Evolutionary conservation across 2,113 vertebrate genomes (phyloP).

Genomic region (Panthera leo): DNA sequence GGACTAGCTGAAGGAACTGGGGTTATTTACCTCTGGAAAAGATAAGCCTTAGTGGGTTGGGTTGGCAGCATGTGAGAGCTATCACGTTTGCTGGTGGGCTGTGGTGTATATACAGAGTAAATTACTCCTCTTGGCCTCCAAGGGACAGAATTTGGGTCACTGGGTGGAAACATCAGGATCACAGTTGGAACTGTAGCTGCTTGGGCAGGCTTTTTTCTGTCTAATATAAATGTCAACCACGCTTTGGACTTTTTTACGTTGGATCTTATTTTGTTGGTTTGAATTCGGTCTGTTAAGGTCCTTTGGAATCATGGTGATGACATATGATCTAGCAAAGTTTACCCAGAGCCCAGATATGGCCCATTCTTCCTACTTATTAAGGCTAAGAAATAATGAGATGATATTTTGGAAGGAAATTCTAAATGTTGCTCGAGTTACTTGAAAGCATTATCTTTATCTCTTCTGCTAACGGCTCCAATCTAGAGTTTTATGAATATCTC

Average conservation of each 20-base stretch:
- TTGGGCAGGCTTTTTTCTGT: background rate
- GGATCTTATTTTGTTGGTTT: conserved; percentile 35
- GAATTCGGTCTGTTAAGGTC: background rate
- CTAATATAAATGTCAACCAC: background rate
- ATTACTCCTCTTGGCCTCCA: background rate
- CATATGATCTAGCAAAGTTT: background rate
- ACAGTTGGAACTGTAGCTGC: background rate
- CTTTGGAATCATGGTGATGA: conserved; percentile 9
- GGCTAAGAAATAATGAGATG: conserved; percentile 42
- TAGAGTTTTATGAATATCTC: background rate
- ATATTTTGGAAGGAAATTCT: conserved; percentile 32
- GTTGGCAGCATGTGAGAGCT: background rate
- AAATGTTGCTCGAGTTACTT: background rate
- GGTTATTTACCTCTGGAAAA: background rate
- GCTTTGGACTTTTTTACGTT: conserved; percentile 22
- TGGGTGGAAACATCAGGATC: conserved; percentile 12
- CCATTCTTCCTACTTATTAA: background rate
- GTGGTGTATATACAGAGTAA: background rate
- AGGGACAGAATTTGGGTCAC: background rate
- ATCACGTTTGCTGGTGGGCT: background rate
- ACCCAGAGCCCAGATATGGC: background rate
- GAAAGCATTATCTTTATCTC: background rate
- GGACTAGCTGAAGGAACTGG: background rate
- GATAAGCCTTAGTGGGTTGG: background rate
- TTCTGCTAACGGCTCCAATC: background rate